Conservation (phyloP, 2,113 vertebrate genomes). For the Piaya cayana region DNA sequence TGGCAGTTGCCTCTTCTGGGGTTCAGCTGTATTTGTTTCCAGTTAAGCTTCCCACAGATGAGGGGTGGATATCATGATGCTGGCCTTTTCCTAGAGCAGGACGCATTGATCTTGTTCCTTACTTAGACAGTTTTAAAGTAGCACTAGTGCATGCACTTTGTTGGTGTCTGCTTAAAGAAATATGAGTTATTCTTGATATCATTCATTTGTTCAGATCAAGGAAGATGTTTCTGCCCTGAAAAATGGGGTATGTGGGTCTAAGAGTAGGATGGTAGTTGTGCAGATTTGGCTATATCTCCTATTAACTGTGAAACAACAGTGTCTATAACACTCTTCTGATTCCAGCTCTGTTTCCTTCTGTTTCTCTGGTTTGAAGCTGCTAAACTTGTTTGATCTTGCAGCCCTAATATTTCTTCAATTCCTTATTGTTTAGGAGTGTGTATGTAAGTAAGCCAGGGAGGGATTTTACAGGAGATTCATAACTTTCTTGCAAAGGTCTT, state of each 20-base stretch:
- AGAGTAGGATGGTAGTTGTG: not conserved
- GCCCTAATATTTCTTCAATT: not conserved
- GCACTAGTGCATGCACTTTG: not conserved
- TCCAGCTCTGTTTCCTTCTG: not conserved
- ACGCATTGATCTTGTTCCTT: not conserved
- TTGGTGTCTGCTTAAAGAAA: not conserved
- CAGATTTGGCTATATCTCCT: not conserved
- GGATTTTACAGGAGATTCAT: not conserved
- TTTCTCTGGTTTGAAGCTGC: not conserved
- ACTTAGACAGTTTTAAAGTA: not conserved
- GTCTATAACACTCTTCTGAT: not conserved
- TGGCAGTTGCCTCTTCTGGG: not conserved
- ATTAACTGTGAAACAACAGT: not conserved
- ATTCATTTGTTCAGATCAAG: not conserved
- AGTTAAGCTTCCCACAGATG: not conserved
- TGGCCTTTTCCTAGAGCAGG: not conserved
- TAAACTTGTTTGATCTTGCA: conserved; percentile 3
- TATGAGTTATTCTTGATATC: not conserved
- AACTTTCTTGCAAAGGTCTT: not conserved
- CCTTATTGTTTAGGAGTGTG: not conserved
- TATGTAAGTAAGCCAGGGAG: conserved; percentile 16
- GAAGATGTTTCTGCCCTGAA: not conserved
- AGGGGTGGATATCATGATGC: accelerated
- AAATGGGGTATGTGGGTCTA: not conserved
- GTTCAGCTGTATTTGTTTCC: not conserved